phyloP scores from a whole-genome alignment of 35 echinoderm and acorn worm genomes.

The Ophioderma brevispina region DNA sequence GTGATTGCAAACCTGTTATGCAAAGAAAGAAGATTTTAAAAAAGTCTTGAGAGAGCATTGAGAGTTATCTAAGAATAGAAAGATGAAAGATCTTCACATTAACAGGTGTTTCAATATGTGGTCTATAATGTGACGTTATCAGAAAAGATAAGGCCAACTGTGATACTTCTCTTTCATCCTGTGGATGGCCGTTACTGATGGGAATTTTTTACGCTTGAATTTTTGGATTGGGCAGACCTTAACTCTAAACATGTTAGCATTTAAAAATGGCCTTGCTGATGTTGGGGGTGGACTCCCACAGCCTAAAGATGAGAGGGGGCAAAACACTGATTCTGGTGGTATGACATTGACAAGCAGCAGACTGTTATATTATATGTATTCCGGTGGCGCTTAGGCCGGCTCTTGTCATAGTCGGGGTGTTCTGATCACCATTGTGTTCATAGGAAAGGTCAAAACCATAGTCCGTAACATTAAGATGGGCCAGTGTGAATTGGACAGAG shows the following conservation, averaged over 20 bases:
- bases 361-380: conserved; percentile 78
- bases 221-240: background rate
- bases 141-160: background rate
- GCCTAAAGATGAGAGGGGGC: background rate
- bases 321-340: background rate
- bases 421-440: conserved; percentile 56
- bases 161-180: background rate
- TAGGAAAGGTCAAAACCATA: conserved; percentile 34
- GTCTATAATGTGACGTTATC: background rate
- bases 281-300: background rate
- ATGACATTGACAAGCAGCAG: conserved; percentile 61
- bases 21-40: background rate
- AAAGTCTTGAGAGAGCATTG: background rate
- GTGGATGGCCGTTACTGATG: background rate
- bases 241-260: background rate
- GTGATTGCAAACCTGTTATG: background rate
- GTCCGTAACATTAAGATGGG: conserved; percentile 70
- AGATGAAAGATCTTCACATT: background rate
- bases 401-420: conserved; percentile 54
- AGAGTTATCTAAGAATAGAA: background rate
- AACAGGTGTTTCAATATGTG: background rate
- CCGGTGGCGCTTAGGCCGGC: conserved; percentile 66
- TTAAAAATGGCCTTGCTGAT: background rate
- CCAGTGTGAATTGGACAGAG: conserved; percentile 79
- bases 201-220: background rate